Percentiles rank a stretch among this genome's conserved stretches.
phyloP scores from a whole-genome alignment of 2,113 vertebrate species.

The Sula dactylatra region DNA sequence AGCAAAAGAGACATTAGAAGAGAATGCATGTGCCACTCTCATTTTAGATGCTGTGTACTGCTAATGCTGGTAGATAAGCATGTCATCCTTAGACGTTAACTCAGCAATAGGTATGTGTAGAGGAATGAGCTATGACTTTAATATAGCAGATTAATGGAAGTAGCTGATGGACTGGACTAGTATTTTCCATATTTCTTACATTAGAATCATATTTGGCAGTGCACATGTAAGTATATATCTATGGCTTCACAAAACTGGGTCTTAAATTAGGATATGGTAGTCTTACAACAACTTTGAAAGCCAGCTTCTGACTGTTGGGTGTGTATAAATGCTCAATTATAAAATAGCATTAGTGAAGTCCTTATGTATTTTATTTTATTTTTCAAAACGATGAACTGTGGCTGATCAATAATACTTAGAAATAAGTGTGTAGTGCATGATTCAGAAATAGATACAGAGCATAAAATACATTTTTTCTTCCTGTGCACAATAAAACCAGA shows the following conservation, averaged over 20 bases:
- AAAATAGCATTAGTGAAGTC: not conserved
- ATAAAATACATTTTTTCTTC: not conserved
- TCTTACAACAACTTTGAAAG: not conserved
- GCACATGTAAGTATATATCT: not conserved
- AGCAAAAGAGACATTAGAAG: not conserved
- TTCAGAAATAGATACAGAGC: not conserved
- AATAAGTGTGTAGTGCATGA: not conserved
- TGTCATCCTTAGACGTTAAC: not conserved
- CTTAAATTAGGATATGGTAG: not conserved
- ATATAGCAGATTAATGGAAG: not conserved
- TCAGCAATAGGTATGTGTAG: not conserved
- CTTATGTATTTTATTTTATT: not conserved
- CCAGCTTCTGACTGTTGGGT: not conserved
- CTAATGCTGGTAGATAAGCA: not conserved
- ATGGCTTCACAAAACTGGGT: fast-evolving
- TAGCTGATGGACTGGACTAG: not conserved
- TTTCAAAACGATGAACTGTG: not conserved
- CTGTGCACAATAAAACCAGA: not conserved
- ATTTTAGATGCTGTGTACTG: not conserved
- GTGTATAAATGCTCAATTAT: not conserved
- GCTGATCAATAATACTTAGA: not conserved
- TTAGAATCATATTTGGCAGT: not conserved
- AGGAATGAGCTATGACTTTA: not conserved
- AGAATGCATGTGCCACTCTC: not conserved
- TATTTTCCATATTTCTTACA: not conserved